Evolutionary conservation across 2,888 invertebrate species (phyloP), one percentile per base, ranked within the genome.

Genomic region (Xestia xanthographa): DNA sequence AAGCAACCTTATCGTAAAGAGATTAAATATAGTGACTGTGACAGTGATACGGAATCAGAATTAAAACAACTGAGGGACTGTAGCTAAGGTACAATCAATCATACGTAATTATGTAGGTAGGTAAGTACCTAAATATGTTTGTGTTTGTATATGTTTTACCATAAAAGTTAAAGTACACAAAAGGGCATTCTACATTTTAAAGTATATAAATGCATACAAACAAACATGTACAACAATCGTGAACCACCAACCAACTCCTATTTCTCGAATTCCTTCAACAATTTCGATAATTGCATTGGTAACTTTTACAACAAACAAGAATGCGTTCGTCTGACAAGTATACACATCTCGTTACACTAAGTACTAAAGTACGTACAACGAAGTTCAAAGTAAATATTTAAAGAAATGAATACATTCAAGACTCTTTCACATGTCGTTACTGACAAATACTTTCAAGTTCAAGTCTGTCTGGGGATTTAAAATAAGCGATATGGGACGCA

Each of bases 391-490:
- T 84, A 78, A 80, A 86, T 82, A 87, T 73, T 77, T 67, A 67
- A 69, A 77, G 50, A 75, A 66, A 80, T 75, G 60, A 70, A 87
- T 75, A 83, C 76, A n/a, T n/a, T n/a, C n/a, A 81, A 80, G 69
- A 82, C 53, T 72, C 75, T 86, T 80, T 84, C 73, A 75, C 73
- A 74, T 79, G 79, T 80, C 56, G 26, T 34, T 26, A 58, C 67
- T 66, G 43, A 83, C 66, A 85, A 76, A 77, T 82, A 82, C 50
- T 83, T 83, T 71, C 79, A 82, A 87, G 82, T 84, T 86, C 74
- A 84, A 58, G 63, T 65, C 12, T 43, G 45, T 66, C n/a, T n/a
- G 66, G 58, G 63, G 69, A 63, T 75, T 68, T 63, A 48, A 84
- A 74, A 66, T 45, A 66, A 68, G 74, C 69, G 73, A 70, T 80